A percentile compares a stretch with the other conserved stretches of the same genome.
These are phyloP conservation scores for Prosopocoilus inquinatus DNA, from an alignment of 2,888 invertebrate genomes.

Conservation along the genomic window DNA sequence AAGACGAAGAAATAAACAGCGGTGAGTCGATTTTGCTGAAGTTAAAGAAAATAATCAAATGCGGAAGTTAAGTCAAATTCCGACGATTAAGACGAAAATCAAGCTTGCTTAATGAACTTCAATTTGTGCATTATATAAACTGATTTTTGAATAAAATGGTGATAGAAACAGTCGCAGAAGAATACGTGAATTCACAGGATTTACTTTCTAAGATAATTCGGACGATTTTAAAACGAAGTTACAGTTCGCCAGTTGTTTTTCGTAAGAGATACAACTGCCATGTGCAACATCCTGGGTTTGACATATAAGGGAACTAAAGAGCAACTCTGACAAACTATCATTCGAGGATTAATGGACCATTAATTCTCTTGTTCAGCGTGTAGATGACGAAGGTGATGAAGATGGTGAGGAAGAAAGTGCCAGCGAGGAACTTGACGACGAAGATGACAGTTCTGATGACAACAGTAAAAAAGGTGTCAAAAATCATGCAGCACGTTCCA, in stretches of 20 bases:
- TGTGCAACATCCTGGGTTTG: background rate
- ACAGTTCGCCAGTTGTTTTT: background rate
- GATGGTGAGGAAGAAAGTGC: background rate
- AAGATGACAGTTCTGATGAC: background rate
- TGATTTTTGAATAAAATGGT: background rate
- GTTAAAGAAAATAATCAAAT: too few relatives aligned
- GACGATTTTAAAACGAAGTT: background rate
- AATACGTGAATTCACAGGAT: background rate
- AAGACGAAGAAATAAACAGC: too few relatives aligned
- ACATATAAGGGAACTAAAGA: background rate
- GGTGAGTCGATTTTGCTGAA: too few relatives aligned
- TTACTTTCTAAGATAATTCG: background rate
- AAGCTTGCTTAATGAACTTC: too few relatives aligned
- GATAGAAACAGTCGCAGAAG: conserved; percentile 1
- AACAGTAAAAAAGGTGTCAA: background rate
- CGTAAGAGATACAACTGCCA: background rate
- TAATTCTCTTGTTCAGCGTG: too few relatives aligned
- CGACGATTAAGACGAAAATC: too few relatives aligned
- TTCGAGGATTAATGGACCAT: too few relatives aligned
- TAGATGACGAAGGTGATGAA: background rate
- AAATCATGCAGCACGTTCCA: background rate
- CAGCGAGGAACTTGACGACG: background rate
- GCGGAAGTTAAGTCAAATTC: too few relatives aligned
- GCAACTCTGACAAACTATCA: too few relatives aligned
- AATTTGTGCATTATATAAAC: too few relatives aligned